Conservation (phyloP, 2,888 invertebrate genomes). For the Epinotia brunnichana region DNA sequence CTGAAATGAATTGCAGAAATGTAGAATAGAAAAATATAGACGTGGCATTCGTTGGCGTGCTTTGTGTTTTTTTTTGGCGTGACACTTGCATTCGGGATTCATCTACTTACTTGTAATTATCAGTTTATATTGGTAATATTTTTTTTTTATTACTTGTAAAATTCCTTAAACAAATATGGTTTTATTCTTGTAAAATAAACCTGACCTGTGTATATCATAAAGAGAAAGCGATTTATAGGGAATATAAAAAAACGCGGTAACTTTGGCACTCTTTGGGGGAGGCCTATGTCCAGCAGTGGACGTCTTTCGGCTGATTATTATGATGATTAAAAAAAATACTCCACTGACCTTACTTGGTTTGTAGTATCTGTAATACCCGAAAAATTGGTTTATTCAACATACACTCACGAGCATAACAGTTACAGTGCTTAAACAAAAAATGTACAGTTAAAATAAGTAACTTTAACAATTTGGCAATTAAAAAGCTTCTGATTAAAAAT, state of each 20-base stretch:
- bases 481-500: slow-evolving; percentile 1
- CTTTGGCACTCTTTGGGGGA: too few species aligned
- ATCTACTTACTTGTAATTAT: not conserved
- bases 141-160: too few species aligned
- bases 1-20: slow-evolving; percentile 53
- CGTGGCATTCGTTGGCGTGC: too few species aligned
- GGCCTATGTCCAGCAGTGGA: too few species aligned
- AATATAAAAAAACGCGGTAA: too few species aligned
- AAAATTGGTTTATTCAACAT: not conserved
- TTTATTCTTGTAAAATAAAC: not conserved
- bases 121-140: too few species aligned
- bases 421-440: not conserved
- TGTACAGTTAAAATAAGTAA: not conserved
- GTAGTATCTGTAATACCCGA: not conserved
- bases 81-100: not conserved
- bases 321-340: too few species aligned
- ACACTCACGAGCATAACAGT: not conserved
- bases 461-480: not conserved
- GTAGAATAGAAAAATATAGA: slow-evolving; percentile 49
- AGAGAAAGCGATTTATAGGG: not conserved
- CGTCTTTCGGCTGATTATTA: too few species aligned
- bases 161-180: too few species aligned
- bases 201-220: not conserved
- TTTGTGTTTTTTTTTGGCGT: too few species aligned
- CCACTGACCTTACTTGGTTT: not conserved